These are phyloP conservation scores for Periphyllus acericola DNA, from an alignment of 2,888 invertebrate genomes.

Conservation along the genomic window DNA sequence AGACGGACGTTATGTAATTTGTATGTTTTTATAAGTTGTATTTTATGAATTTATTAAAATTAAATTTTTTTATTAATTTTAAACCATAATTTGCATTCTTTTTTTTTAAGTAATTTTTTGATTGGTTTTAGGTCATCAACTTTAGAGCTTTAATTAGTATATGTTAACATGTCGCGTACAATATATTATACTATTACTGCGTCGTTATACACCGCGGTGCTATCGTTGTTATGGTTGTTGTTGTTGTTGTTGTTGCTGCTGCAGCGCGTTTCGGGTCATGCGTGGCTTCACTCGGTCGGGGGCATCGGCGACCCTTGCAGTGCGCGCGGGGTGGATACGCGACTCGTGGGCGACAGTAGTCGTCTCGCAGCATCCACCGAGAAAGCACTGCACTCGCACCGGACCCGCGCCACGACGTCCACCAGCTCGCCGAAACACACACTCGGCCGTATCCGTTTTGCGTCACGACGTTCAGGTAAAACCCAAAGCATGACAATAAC, in stretches of 20 bases:
- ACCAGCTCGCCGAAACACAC: neutral
- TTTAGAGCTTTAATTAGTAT: too few species aligned
- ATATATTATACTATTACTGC: too few species aligned
- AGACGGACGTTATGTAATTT: too few species aligned
- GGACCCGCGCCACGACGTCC: conserved; percentile 9
- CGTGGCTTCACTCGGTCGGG: conserved; percentile 8
- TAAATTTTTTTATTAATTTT: too few species aligned
- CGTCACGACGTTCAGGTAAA: conserved; percentile 28
- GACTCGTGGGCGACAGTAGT: conserved; percentile 44
- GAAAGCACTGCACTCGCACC: conserved; percentile 5
- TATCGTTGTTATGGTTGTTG: neutral
- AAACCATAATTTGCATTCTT: too few species aligned
- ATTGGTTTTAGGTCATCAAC: too few species aligned
- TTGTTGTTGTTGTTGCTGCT: too few species aligned
- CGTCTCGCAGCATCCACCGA: conserved; percentile 46
- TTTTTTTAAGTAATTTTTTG: too few species aligned
- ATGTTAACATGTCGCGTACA: too few species aligned
- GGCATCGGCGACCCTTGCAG: neutral
- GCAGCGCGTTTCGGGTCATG: conserved; percentile 35
- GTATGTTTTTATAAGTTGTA: too few species aligned
- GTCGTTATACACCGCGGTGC: too few species aligned
- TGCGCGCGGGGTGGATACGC: neutral
- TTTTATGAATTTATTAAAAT: too few species aligned
- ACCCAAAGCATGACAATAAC: neutral
- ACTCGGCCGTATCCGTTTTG: neutral